Evolutionary conservation across 2,113 vertebrate genomes (phyloP).

Genomic region (Pygoscelis adeliae): DNA sequence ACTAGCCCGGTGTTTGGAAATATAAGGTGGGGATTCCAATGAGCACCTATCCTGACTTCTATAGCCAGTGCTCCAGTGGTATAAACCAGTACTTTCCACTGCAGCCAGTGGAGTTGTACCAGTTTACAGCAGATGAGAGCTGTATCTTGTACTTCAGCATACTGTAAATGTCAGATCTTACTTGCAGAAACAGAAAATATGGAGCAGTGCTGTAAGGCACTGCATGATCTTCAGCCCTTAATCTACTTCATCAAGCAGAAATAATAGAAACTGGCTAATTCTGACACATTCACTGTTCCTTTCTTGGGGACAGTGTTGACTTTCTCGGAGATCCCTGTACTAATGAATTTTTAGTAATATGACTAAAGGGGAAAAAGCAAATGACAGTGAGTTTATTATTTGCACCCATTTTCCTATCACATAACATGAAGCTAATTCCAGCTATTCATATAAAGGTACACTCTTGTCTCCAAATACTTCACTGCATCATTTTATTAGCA

Average conservation of each 20-base stretch:
- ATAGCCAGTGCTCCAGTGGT: background rate
- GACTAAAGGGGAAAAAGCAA: background rate
- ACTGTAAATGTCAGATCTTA: background rate
- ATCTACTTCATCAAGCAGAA: constrained; percentile 26
- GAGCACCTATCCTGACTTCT: background rate
- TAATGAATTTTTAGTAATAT: background rate
- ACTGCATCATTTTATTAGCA: background rate
- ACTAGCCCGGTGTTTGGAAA: background rate
- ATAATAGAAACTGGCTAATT: background rate
- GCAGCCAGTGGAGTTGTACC: background rate
- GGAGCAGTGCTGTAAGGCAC: background rate
- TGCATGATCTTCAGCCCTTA: background rate
- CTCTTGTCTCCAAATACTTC: background rate
- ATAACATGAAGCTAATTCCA: background rate
- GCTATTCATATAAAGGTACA: background rate
- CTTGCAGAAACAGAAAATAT: background rate
- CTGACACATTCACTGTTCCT: background rate
- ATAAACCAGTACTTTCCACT: background rate
- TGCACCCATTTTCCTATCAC: background rate
- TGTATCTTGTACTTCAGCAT: background rate
- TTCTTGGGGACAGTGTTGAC: background rate
- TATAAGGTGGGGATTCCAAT: background rate
- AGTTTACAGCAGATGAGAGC: background rate
- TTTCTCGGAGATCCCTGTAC: background rate
- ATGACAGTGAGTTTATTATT: background rate